phyloP scores from a whole-genome alignment of 2,797 vertebrate species.

The Florisuga fusca region DNA sequence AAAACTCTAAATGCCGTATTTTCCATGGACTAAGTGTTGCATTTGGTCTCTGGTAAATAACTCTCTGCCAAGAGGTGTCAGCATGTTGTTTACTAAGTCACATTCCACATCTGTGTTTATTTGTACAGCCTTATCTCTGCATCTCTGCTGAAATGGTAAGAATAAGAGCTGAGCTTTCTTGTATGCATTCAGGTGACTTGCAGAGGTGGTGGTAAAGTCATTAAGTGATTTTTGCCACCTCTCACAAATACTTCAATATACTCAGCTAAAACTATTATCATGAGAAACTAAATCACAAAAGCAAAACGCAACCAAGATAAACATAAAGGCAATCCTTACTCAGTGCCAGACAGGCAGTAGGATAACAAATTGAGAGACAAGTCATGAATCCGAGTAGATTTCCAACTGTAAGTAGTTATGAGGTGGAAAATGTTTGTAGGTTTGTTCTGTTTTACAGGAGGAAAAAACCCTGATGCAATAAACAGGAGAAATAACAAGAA shows the following conservation, averaged over 20 bases:
- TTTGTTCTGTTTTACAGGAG: not conserved
- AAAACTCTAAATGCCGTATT: constrained; percentile 38
- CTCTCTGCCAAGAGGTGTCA: constrained; percentile 42
- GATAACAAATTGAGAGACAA: not conserved
- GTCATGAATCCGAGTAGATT: not conserved
- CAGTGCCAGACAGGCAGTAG: not conserved
- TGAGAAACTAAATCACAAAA: not conserved
- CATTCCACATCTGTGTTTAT: constrained; percentile 15
- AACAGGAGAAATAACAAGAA: not conserved
- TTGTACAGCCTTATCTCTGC: not conserved
- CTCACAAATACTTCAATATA: not conserved
- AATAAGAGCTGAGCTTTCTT: not conserved
- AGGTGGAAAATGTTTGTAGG: not conserved
- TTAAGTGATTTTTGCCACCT: not conserved
- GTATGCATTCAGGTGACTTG: not conserved
- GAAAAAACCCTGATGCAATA: not conserved
- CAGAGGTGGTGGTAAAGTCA: not conserved
- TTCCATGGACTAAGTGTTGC: not conserved
- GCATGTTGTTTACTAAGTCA: not conserved
- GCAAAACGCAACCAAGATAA: not conserved
- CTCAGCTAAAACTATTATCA: not conserved
- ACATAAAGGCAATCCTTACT: not conserved
- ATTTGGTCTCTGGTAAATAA: constrained; percentile 31
- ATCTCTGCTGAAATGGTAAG: not conserved
- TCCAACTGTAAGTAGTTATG: not conserved